phyloP scores from a whole-genome alignment of 2,113 vertebrate genomes.

The Sphyrna mokarran region DNA sequence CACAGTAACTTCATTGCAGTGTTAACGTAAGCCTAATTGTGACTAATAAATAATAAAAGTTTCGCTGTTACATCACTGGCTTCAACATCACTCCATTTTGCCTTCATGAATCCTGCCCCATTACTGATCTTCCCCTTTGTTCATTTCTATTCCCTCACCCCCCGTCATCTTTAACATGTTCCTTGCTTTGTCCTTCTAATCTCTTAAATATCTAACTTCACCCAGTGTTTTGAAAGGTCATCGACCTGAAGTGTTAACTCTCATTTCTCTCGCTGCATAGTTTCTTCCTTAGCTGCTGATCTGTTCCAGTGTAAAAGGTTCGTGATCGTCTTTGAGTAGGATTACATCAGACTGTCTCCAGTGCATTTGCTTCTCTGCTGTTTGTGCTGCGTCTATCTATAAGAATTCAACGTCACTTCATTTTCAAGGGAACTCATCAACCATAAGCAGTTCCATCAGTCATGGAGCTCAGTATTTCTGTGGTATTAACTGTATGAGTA shows the following conservation, averaged over 20 bases:
- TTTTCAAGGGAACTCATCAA: background rate
- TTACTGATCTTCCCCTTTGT: background rate
- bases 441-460: background rate
- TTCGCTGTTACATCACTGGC: background rate
- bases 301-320: background rate
- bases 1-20: too few relatives aligned
- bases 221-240: background rate
- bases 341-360: background rate
- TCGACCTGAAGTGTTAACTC: background rate
- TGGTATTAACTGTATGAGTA: background rate
- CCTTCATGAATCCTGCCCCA: background rate
- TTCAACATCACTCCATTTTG: background rate
- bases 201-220: background rate
- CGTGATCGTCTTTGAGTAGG: background rate
- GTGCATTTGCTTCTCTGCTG: background rate
- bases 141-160: background rate
- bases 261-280: background rate
- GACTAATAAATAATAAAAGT: background rate
- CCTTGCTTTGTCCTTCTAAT: background rate
- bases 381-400: background rate
- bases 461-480: background rate
- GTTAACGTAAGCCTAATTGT: too few relatives aligned
- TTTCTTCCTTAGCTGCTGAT: background rate
- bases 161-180: background rate
- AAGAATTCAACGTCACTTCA: background rate